Conservation (phyloP, 2,797 vertebrate species). For the Scarus forsteni region DNA sequence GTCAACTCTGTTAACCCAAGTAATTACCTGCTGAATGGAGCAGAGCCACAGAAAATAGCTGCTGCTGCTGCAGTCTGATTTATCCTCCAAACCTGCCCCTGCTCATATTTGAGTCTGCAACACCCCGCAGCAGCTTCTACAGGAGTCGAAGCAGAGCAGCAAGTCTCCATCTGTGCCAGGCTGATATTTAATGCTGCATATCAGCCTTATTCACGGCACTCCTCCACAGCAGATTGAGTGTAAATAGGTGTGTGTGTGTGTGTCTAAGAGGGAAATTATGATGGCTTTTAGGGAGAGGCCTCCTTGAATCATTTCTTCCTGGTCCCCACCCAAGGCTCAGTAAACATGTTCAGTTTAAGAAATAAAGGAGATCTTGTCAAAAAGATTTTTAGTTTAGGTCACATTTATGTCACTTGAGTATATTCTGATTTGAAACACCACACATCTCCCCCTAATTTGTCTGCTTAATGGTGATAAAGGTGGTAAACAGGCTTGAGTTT, state of each 20-base stretch:
- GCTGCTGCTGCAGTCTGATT: constrained; percentile 10
- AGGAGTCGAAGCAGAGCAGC: constrained; percentile 51
- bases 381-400: too few species aligned
- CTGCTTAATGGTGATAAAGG: too few species aligned
- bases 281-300: neutral
- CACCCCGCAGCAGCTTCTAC: constrained; percentile 53
- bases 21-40: constrained; percentile 18
- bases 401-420: too few species aligned
- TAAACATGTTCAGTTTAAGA: neutral
- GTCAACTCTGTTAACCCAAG: neutral
- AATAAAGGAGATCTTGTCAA: too few species aligned
- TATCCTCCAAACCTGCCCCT: neutral
- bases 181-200: constrained; percentile 61
- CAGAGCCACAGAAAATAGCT: constrained; percentile 1
- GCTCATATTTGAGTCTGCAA: constrained; percentile 55
- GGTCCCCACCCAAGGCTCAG: too few species aligned
- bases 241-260: neutral
- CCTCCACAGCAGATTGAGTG: constrained; percentile 15
- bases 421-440: too few species aligned
- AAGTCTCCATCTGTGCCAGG: constrained; percentile 28
- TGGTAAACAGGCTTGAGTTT: too few species aligned
- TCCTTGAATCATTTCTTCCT: neutral
- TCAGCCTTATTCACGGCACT: constrained; percentile 40
- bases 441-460: too few species aligned
- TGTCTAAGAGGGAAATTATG: neutral